phyloP scores from a whole-genome alignment of 1,140 invertebrate genomes.

The Bradynema listronoti region DNA sequence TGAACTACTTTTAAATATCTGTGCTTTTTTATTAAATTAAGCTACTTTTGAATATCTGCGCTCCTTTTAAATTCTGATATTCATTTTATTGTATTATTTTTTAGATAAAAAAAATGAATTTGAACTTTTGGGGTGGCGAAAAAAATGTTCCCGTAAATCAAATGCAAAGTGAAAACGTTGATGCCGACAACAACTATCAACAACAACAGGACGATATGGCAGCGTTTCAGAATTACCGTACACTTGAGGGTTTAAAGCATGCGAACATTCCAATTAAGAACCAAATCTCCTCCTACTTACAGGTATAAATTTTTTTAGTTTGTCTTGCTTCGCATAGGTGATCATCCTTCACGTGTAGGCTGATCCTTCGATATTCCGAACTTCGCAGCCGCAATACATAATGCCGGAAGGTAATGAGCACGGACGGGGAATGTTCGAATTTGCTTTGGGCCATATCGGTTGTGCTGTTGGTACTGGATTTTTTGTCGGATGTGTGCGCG shows the following conservation, averaged over 20 bases:
- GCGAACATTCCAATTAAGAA: constrained; percentile 36
- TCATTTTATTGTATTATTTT: no score
- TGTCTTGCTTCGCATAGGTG: neutral
- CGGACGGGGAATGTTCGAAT: constrained; percentile 44
- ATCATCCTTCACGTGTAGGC: constrained; percentile 16
- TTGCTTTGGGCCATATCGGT: constrained; percentile 42
- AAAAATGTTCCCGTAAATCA: neutral
- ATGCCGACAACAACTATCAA: constrained; percentile 2
- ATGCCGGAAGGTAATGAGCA: constrained; percentile 44
- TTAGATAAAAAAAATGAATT: no score
- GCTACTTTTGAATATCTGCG: no score
- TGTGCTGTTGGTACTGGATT: constrained; percentile 41
- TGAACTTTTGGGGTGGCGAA: no score
- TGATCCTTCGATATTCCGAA: constrained; percentile 42
- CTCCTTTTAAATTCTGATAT: no score
- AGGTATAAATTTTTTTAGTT: constrained; percentile 37
- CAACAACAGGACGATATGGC: neutral
- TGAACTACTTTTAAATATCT: no score
- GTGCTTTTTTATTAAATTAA: no score
- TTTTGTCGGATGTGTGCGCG: constrained; percentile 31
- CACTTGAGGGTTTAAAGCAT: constrained; percentile 36
- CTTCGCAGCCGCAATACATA: constrained; percentile 42
- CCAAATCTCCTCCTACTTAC: constrained; percentile 44
- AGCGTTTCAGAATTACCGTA: constrained; percentile 21
- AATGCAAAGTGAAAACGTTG: neutral